Evolutionary conservation across 2,888 invertebrate genomes (phyloP), one percentile per base, ranked within the genome.

Genomic region (Phyllotreta striolata): DNA sequence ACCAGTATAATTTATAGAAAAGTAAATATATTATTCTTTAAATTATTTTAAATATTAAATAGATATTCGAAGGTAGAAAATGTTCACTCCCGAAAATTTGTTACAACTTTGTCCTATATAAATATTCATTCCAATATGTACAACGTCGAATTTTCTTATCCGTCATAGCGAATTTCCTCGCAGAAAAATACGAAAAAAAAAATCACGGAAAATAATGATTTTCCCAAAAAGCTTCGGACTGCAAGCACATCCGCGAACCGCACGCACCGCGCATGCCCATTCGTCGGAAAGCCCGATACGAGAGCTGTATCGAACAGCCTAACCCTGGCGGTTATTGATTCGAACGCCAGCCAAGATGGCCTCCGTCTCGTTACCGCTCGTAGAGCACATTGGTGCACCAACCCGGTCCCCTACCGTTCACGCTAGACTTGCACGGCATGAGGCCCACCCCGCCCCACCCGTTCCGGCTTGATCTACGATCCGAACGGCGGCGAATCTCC

Each of bases 321-420:
- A 62, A 69, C 77, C 78, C 77, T 73, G 76, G 74, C 72, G 70
- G 64, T 74, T 79, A 79, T 80, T 79, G 79, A 79, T 80, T 77
- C 74, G 64, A 62, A 69, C 54, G 62, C 68, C 67, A 71, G 71
- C 73, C 79, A 80, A 80, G 80, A 80, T 80, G 80, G 81, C 80
- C 74, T 75, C 77, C 78, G 77, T 76, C 78, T 76, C 74, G 71
- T 72, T 72, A 70, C 68, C 73, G 68, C 70, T 70, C 67, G 66
- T 14, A 47, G 73, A 78, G 76, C 76, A 77, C 78, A 79, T 79
- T 79, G 80, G 79, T 75, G 76, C 76, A 73, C 64, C 69, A 70
- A 71, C 73, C 73, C 72, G 72, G 69, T 70, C 74, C 74, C 74
- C 76, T 66, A 56, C 75, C 73, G 74, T 74, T 74, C 71, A 73